Conservation (phyloP, 2,113 vertebrate genomes). For the Bufo bufo region DNA sequence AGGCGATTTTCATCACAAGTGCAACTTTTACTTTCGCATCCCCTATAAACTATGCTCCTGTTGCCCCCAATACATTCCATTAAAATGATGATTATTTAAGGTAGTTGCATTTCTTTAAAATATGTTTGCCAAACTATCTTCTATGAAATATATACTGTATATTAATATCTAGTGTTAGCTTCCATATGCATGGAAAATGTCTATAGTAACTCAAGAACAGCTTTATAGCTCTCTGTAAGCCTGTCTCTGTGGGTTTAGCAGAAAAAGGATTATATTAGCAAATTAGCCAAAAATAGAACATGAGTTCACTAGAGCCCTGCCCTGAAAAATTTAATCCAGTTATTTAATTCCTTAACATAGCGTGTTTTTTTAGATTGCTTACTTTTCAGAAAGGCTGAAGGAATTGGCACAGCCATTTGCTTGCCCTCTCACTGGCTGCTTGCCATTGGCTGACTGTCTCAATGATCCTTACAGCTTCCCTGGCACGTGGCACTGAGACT, state of each 20-base stretch:
- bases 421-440: slow-evolving; percentile 40
- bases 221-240: not conserved
- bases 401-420: slow-evolving; percentile 45
- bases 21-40: too few relatives aligned
- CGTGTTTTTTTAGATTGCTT: slow-evolving; percentile 43
- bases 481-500: slow-evolving; percentile 50
- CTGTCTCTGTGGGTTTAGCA: slow-evolving; percentile 27
- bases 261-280: slow-evolving; percentile 39
- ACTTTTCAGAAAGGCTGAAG: slow-evolving; percentile 53
- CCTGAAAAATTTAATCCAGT: slow-evolving; percentile 36
- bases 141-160: not conserved
- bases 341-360: slow-evolving; percentile 38
- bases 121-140: not conserved
- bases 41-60: not conserved
- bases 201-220: slow-evolving; percentile 9
- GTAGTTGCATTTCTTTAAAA: not conserved
- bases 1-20: not conserved
- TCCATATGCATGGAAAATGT: not conserved
- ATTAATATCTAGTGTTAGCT: not conserved
- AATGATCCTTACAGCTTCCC: slow-evolving; percentile 56
- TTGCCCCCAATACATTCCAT: not conserved
- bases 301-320: slow-evolving; percentile 46
- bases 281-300: slow-evolving; percentile 46
- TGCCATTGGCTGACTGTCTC: slow-evolving; percentile 53
- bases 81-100: not conserved